Percentiles rank a stretch among this genome's conserved stretches.
Evolutionary conservation across 1,140 invertebrate genomes (phyloP).

Genomic region (Antheraea pernyi): DNA sequence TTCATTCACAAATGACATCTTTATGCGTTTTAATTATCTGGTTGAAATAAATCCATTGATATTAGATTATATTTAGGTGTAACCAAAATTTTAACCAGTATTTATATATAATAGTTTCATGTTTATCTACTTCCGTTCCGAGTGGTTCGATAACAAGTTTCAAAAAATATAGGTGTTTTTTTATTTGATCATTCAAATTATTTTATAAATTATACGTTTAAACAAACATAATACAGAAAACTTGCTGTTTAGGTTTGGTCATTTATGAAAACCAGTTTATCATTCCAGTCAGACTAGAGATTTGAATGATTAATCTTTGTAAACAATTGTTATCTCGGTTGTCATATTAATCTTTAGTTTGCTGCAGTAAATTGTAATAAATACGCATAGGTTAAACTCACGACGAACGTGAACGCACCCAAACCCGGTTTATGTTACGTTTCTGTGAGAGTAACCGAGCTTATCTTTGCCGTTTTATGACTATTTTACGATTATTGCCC

Average conservation of each 20-base stretch:
- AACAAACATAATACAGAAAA: background rate
- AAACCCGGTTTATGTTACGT: constrained; percentile 47
- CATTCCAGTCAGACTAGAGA: background rate
- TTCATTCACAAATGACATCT: too few species aligned
- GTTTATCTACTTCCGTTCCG: too few species aligned
- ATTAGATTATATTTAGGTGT: too few species aligned
- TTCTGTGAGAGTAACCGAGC: constrained; percentile 51
- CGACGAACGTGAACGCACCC: constrained; percentile 39
- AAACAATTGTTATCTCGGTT: background rate
- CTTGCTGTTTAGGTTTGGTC: background rate
- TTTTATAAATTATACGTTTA: background rate
- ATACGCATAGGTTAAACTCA: constrained; percentile 32
- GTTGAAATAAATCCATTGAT: too few species aligned
- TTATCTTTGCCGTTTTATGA: constrained; percentile 71
- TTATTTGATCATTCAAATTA: too few species aligned
- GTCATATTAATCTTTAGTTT: background rate
- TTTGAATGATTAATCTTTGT: background rate
- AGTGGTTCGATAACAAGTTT: too few species aligned
- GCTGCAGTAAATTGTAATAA: constrained; percentile 25
- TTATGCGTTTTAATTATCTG: too few species aligned
- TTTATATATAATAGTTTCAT: too few species aligned
- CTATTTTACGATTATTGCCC: constrained; percentile 74
- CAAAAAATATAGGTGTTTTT: too few species aligned
- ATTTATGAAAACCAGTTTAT: background rate
- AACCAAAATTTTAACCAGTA: too few species aligned